Evolutionary conservation across 1,140 invertebrate species (phyloP).

Genomic region (Chionoecetes opilio): DNA sequence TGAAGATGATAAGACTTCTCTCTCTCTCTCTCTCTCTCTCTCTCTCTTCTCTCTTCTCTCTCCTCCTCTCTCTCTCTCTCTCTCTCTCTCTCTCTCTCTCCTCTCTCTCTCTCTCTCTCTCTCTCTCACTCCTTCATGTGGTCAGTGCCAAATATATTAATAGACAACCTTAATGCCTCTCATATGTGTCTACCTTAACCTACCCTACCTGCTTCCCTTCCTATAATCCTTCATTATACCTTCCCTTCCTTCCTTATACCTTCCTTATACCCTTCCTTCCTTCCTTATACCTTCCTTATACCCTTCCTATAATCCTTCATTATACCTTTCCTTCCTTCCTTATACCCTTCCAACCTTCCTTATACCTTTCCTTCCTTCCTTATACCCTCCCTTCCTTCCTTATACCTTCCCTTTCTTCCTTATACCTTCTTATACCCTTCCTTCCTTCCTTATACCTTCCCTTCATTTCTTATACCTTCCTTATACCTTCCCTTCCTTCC

Average conservation of each 20-base stretch:
- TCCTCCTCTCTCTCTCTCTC: constrained; percentile 22
- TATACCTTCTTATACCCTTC: too few species aligned
- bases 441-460: too few species aligned
- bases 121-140: constrained; percentile 16
- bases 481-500: too few species aligned
- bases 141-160: neutral
- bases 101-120: constrained; percentile 32
- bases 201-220: neutral
- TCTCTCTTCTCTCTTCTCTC: neutral
- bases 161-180: constrained; percentile 15
- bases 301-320: too few species aligned
- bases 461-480: too few species aligned
- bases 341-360: too few species aligned
- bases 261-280: neutral
- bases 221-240: too few species aligned
- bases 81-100: constrained; percentile 29
- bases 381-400: too few species aligned
- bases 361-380: too few species aligned
- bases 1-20: neutral
- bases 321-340: too few species aligned
- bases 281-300: too few species aligned
- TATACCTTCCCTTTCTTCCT: too few species aligned
- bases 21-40: constrained; percentile 27
- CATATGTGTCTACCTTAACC: neutral
- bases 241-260: neutral